Percentiles rank a stretch among this genome's conserved stretches.
Conservation (phyloP, 2,797 vertebrate genomes). For the Hippocampus kuda region DNA sequence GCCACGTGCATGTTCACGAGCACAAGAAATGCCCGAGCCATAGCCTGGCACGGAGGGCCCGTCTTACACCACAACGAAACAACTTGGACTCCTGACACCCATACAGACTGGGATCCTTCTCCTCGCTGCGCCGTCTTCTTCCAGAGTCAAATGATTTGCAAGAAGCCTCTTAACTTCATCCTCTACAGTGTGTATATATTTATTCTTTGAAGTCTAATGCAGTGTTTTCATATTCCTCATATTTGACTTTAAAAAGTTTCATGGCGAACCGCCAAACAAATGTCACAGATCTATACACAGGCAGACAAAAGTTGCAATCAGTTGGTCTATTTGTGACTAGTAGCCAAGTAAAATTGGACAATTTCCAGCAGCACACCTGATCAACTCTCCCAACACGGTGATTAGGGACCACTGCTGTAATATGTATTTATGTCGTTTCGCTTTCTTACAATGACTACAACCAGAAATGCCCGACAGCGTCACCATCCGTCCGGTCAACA, state of each 20-base stretch:
- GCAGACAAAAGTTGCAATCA: too few relatives aligned
- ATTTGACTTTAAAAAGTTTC: too few relatives aligned
- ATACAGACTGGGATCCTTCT: constrained; percentile 28
- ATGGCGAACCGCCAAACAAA: too few relatives aligned
- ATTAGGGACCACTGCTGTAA: not conserved
- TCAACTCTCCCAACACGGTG: too few relatives aligned
- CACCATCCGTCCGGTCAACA: constrained; percentile 15
- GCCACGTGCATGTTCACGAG: constrained; percentile 10
- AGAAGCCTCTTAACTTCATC: constrained; percentile 31
- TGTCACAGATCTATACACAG: too few relatives aligned
- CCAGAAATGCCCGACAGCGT: constrained; percentile 50
- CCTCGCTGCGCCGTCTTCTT: constrained; percentile 32
- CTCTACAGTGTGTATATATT: constrained; percentile 53
- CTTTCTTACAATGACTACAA: not conserved
- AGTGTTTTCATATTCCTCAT: too few relatives aligned
- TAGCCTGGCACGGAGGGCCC: constrained; percentile 25
- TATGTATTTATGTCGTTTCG: not conserved
- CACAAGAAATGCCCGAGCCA: not conserved
- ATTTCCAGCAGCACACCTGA: too few relatives aligned
- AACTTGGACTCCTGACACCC: constrained; percentile 12
- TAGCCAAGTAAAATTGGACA: not conserved
- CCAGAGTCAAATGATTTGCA: constrained; percentile 6
- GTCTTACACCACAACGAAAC: fast-evolving
- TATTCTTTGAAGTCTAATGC: not conserved
- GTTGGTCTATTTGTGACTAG: too few relatives aligned